A percentile compares a stretch with the other conserved stretches of the same genome.
phyloP scores from a whole-genome alignment of 64 coral and sea anemone genomes.

The Pocillopora damicornis region DNA sequence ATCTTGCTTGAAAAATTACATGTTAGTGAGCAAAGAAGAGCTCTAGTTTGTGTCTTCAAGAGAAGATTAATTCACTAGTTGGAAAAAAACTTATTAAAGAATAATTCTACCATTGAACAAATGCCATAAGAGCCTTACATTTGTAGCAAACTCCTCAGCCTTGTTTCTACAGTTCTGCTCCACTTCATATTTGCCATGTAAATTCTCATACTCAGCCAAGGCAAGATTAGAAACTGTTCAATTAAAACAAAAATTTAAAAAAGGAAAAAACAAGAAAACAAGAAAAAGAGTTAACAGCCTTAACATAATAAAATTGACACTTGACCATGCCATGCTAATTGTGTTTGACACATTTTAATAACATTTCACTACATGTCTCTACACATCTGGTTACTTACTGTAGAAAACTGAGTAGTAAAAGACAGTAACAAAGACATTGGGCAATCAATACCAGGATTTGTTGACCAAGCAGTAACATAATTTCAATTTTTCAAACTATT shows the following conservation, averaged over 20 bases:
- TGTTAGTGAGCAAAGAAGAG: background rate
- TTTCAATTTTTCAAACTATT: too few species aligned
- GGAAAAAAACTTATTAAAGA: background rate
- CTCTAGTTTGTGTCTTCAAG: too few species aligned
- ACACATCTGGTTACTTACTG: too few species aligned
- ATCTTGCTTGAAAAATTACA: background rate
- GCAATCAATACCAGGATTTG: too few species aligned
- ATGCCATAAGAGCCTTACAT: conserved; percentile 19
- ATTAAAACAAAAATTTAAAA: background rate
- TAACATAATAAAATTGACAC: background rate
- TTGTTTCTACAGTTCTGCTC: conserved; percentile 91
- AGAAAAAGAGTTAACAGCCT: background rate
- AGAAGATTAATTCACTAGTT: background rate
- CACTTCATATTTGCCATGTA: conserved; percentile 85
- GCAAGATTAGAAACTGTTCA: conserved; percentile 87
- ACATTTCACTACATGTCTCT: too few species aligned
- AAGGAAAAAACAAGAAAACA: background rate
- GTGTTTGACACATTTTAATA: too few species aligned
- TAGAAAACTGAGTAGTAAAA: too few species aligned
- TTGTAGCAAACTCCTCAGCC: conserved; percentile 92
- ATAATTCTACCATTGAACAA: background rate
- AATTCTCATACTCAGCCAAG: conserved; percentile 93
- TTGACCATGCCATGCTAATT: background rate
- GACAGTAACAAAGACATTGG: too few species aligned
- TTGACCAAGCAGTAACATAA: too few species aligned